A percentile compares a stretch with the other conserved stretches of the same genome.
These are phyloP conservation scores for Sphaerophoria taeniata DNA, from an alignment of 2,888 invertebrate species.

Conservation along the genomic window DNA sequence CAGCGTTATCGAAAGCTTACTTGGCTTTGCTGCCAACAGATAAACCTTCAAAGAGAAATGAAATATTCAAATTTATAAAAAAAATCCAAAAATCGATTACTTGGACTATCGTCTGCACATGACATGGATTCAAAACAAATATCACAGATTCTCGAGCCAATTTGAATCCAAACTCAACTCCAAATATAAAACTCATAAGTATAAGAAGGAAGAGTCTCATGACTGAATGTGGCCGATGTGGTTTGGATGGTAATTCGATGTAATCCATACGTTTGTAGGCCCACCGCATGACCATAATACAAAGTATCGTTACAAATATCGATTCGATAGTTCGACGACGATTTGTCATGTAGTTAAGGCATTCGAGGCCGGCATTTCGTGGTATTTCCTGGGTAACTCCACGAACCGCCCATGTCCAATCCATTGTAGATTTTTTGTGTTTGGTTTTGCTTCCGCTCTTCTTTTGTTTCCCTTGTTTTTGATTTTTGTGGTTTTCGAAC, in stretches of 20 bases:
- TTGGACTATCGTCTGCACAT: constrained; percentile 96
- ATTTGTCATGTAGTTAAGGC: constrained; percentile 90
- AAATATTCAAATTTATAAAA: not conserved
- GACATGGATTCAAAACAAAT: constrained; percentile 98
- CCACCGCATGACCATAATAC: constrained; percentile 84
- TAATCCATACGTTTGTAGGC: constrained; percentile 83
- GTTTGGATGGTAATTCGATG: constrained; percentile 79
- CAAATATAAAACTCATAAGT: constrained; percentile 92
- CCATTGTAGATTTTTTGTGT: constrained; percentile 82
- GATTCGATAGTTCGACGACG: constrained; percentile 90
- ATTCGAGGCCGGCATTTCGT: constrained; percentile 95
- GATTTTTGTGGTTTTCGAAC: not conserved
- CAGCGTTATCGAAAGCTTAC: constrained; percentile 90
- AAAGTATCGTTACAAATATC: constrained; percentile 85
- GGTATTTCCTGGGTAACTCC: constrained; percentile 94
- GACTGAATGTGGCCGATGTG: constrained; percentile 80
- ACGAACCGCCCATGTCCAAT: constrained; percentile 90
- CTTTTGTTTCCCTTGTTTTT: too few species aligned
- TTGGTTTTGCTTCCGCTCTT: too few species aligned
- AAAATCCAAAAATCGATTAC: constrained; percentile 83
- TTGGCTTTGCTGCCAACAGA: constrained; percentile 93
- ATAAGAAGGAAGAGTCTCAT: constrained; percentile 90
- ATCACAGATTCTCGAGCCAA: constrained; percentile 96
- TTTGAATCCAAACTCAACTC: constrained; percentile 98
- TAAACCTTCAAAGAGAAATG: constrained; percentile 88